Conservation (phyloP, 1,140 invertebrate species). For the Ruditapes philippinarum region DNA sequence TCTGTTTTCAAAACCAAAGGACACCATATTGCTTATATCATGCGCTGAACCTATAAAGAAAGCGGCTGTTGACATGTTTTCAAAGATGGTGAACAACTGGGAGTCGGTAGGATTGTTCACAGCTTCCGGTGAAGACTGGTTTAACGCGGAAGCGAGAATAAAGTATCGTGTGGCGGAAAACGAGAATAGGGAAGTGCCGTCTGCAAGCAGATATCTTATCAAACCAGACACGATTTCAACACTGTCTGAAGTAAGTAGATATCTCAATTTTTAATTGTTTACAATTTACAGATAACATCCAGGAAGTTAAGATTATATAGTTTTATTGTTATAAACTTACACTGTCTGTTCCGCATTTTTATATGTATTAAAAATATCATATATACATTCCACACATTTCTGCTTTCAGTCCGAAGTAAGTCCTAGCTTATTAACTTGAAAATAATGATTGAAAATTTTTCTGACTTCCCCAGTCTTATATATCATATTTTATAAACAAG, state of each 20-base stretch:
- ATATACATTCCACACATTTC: no score
- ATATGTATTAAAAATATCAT: no score
- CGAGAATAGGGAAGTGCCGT: not conserved
- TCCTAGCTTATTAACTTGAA: no score
- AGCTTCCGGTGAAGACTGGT: not conserved
- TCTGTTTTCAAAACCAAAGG: not conserved
- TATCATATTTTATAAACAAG: no score
- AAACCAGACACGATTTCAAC: constrained; percentile 1
- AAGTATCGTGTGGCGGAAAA: not conserved
- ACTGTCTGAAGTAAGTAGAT: not conserved
- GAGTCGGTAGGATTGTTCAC: not conserved
- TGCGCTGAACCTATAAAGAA: not conserved
- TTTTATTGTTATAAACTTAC: not conserved
- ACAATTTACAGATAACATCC: not conserved
- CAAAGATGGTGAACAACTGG: not conserved
- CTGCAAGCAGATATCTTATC: constrained; percentile 1
- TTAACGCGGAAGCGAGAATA: constrained; percentile 9
- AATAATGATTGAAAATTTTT: no score
- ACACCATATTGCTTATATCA: not conserved
- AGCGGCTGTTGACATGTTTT: not conserved
- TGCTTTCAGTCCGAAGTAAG: no score
- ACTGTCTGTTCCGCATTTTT: no score
- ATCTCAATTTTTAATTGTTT: not conserved
- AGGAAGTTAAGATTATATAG: not conserved
- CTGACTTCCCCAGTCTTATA: no score